Percentiles rank a stretch among this genome's conserved stretches.
Conservation (phyloP, 2,888 invertebrate genomes). For the Latheticus oryzae region DNA sequence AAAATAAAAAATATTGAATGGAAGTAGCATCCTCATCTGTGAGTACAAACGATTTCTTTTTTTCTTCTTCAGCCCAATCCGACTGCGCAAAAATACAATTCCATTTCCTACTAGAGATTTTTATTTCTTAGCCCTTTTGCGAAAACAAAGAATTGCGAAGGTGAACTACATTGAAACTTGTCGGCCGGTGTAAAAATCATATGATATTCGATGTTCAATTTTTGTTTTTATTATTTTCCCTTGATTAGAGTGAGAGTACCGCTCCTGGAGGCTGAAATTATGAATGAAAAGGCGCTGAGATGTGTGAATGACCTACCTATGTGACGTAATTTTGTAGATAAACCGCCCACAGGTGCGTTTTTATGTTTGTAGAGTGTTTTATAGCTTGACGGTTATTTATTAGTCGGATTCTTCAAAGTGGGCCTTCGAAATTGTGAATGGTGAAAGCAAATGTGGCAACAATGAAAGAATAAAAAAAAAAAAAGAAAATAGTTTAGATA, state of each 20-base stretch:
- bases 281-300: constrained; percentile 34
- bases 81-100: too few relatives aligned
- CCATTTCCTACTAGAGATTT: too few relatives aligned
- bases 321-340: constrained; percentile 41
- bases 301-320: constrained; percentile 40
- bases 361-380: constrained; percentile 29
- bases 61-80: too few relatives aligned
- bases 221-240: constrained; percentile 19
- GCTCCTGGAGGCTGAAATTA: constrained; percentile 18
- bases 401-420: constrained; percentile 12
- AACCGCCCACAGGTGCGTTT: constrained; percentile 32
- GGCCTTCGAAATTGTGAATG: constrained; percentile 14
- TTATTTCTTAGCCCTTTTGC: too few relatives aligned
- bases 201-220: constrained; percentile 19
- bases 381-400: constrained; percentile 26
- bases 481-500: not conserved
- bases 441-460: constrained; percentile 16
- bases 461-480: too few relatives aligned
- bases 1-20: too few relatives aligned
- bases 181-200: constrained; percentile 23
- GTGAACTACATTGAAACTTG: constrained; percentile 10
- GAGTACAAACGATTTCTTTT: too few relatives aligned
- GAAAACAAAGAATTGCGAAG: constrained; percentile 10
- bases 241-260: constrained; percentile 26
- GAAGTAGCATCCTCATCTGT: too few relatives aligned